Evolutionary conservation across 2,888 invertebrate species (phyloP).

Genomic region (Hermaeophaga mercurialis): DNA sequence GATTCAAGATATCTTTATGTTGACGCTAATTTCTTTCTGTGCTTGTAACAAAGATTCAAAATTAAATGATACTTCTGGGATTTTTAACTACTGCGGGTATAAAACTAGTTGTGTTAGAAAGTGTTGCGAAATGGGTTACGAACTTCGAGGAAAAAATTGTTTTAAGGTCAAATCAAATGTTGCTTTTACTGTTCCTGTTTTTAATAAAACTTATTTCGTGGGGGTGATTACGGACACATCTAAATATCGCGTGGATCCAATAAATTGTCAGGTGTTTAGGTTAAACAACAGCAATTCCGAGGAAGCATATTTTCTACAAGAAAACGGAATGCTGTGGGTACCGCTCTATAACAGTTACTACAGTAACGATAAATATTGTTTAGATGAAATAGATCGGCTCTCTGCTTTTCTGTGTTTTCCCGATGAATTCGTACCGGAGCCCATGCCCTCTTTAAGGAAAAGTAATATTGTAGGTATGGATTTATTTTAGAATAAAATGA

Average conservation of each 20-base stretch:
- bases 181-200: constrained; percentile 31
- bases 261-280: constrained; percentile 33
- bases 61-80: neutral
- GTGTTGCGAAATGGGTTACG: constrained; percentile 35
- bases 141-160: constrained; percentile 22
- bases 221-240: constrained; percentile 11
- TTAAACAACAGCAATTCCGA: constrained; percentile 20
- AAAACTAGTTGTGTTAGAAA: constrained; percentile 29
- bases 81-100: constrained; percentile 11
- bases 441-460: neutral
- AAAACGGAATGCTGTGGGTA: constrained; percentile 39
- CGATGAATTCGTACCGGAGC: neutral
- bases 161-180: neutral
- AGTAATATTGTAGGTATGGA: constrained; percentile 23
- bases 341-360: constrained; percentile 27
- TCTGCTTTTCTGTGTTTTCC: constrained; percentile 30
- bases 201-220: constrained; percentile 16
- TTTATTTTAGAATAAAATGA: too few species aligned
- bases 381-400: constrained; percentile 33
- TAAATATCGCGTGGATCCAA: constrained; percentile 33
- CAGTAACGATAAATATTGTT: constrained; percentile 34
- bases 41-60: neutral
- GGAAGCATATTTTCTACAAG: constrained; percentile 42
- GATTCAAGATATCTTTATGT: neutral
- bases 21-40: too few species aligned